These are phyloP conservation scores for Cantharis flavilabris DNA, from an alignment of 2,888 invertebrate species.

Conservation along the genomic window DNA sequence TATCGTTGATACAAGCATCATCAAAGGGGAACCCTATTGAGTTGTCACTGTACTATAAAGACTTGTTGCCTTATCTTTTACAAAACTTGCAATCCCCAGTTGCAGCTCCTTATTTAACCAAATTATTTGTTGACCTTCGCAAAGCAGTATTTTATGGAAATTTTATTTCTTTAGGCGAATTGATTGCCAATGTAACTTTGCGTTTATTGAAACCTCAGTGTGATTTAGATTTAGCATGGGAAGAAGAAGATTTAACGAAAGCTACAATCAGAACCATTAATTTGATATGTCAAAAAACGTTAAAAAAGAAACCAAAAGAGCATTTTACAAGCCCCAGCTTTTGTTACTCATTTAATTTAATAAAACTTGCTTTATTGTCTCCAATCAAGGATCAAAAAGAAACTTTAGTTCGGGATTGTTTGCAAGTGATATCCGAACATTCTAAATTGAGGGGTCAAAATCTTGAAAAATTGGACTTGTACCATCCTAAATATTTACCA, in stretches of 20 bases:
- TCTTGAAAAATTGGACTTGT: constrained; percentile 58
- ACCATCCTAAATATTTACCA: constrained; percentile 80
- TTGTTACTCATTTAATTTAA: constrained; percentile 80
- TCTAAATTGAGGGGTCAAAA: constrained; percentile 63
- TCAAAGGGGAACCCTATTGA: constrained; percentile 60
- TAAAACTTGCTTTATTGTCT: constrained; percentile 65
- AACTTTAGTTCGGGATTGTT: constrained; percentile 62
- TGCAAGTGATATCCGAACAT: constrained; percentile 74
- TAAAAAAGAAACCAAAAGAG: constrained; percentile 46
- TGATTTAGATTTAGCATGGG: constrained; percentile 78
- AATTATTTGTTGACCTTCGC: constrained; percentile 66
- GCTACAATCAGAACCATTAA: constrained; percentile 68
- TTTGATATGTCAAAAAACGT: constrained; percentile 61
- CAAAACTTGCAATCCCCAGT: constrained; percentile 75
- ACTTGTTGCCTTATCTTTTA: constrained; percentile 62
- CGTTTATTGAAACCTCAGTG: constrained; percentile 80
- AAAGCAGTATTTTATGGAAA: constrained; percentile 59
- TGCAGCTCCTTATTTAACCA: constrained; percentile 70
- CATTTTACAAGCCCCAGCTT: constrained; percentile 75
- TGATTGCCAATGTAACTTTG: constrained; percentile 74
- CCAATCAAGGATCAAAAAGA: constrained; percentile 58
- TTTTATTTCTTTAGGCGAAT: constrained; percentile 59
- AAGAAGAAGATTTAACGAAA: constrained; percentile 66
- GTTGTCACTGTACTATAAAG: constrained; percentile 61
- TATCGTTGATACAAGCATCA: constrained; percentile 59